Conservation (phyloP, 2,113 vertebrate genomes). For the Redunca redunca region DNA sequence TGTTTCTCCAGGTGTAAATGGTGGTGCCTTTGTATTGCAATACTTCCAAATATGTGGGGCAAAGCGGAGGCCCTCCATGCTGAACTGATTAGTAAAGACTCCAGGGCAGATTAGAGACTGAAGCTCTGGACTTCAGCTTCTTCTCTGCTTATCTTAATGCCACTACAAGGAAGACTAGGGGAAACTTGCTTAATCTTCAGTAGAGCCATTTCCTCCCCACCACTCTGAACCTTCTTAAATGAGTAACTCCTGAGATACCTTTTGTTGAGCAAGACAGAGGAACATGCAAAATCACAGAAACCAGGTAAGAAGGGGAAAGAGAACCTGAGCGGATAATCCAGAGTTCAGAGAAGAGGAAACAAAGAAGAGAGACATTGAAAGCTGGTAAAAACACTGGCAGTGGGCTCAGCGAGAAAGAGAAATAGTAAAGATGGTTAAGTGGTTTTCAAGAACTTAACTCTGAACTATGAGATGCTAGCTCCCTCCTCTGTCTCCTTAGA, state of each 20-base stretch:
- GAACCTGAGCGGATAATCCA: neutral
- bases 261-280: neutral
- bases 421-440: neutral
- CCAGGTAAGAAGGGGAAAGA: neutral
- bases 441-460: neutral
- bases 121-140: neutral
- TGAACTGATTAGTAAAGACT: neutral
- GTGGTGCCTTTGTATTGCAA: neutral
- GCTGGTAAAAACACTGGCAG: neutral
- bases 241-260: neutral
- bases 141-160: neutral
- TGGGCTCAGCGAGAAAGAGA: neutral
- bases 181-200: neutral
- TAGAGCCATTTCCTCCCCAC: neutral
- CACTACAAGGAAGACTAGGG: neutral
- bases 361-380: neutral
- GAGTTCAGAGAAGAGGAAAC: neutral
- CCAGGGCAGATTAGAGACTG: neutral
- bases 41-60: neutral
- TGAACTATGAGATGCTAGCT: neutral
- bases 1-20: neutral
- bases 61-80: neutral
- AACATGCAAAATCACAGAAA: neutral
- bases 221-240: neutral
- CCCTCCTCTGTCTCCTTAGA: neutral